These are phyloP conservation scores for Archilochus colubris DNA, from an alignment of 2,113 vertebrate genomes.

Conservation along the genomic window DNA sequence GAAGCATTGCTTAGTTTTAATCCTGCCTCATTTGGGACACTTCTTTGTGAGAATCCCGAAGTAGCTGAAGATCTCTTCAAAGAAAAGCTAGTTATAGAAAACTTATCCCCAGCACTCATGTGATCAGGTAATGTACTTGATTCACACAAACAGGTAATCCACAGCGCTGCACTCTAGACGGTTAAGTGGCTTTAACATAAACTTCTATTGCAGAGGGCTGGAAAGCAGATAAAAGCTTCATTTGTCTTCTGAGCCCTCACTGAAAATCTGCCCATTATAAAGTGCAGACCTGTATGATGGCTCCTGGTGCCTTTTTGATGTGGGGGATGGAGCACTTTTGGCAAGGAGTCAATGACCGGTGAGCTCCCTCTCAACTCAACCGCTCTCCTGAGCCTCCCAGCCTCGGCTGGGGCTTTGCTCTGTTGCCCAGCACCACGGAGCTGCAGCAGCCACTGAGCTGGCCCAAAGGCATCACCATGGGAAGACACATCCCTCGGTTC, in stretches of 20 bases:
- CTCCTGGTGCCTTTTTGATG: slow-evolving; percentile 62
- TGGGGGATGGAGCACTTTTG: not conserved
- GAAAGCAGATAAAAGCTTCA: slow-evolving; percentile 76
- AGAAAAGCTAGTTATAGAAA: slow-evolving; percentile 59
- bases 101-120: not conserved
- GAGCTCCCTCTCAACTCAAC: rapidly evolving
- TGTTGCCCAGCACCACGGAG: not conserved
- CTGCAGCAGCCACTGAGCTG: not conserved
- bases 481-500: not conserved
- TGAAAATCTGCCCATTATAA: slow-evolving; percentile 72
- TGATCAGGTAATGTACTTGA: slow-evolving; percentile 66
- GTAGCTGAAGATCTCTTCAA: slow-evolving; percentile 56
- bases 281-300: slow-evolving; percentile 42
- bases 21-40: slow-evolving; percentile 42
- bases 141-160: slow-evolving; percentile 76
- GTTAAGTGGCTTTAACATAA: slow-evolving; percentile 80
- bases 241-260: slow-evolving; percentile 68
- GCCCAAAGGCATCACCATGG: not conserved
- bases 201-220: slow-evolving; percentile 57
- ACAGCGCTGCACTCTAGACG: slow-evolving; percentile 42
- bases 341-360: not conserved
- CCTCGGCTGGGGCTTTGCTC: slow-evolving; percentile 39
- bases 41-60: slow-evolving; percentile 54
- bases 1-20: slow-evolving; percentile 48
- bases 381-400: not conserved